These are phyloP conservation scores for Gadus chalcogrammus DNA, from an alignment of 2,113 vertebrate species.

Conservation along the genomic window DNA sequence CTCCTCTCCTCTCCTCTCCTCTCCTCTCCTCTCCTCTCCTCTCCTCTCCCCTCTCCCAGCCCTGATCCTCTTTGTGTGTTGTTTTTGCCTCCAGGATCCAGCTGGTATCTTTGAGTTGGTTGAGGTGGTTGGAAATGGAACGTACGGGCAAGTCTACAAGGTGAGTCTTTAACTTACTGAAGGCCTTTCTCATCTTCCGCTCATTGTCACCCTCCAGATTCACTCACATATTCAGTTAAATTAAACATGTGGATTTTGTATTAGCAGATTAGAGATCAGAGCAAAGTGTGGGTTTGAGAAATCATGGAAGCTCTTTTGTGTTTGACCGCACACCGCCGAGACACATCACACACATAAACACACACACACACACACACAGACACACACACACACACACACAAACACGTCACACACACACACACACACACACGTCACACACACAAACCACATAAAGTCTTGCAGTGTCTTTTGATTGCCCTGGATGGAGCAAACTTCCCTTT, in stretches of 20 bases:
- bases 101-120: slow-evolving; percentile 92
- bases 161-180: slow-evolving; percentile 20
- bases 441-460: slow-evolving; percentile 19
- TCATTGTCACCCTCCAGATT: neutral
- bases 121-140: slow-evolving; percentile 79
- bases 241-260: neutral
- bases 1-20: neutral
- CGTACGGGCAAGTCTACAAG: slow-evolving; percentile 84
- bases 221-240: neutral
- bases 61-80: too few species aligned
- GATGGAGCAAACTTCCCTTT: slow-evolving; percentile 61
- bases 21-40: too few species aligned
- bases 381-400: neutral
- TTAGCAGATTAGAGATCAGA: neutral
- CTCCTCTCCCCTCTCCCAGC: neutral
- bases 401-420: neutral
- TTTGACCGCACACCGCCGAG: neutral
- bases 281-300: too few species aligned
- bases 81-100: slow-evolving; percentile 76
- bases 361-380: neutral
- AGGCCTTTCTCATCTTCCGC: too few species aligned
- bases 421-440: neutral
- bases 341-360: neutral
- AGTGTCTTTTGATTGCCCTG: slow-evolving; percentile 43
- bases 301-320: neutral